Conservation (phyloP, 2,797 vertebrate species). For the Bovichtus variegatus region DNA sequence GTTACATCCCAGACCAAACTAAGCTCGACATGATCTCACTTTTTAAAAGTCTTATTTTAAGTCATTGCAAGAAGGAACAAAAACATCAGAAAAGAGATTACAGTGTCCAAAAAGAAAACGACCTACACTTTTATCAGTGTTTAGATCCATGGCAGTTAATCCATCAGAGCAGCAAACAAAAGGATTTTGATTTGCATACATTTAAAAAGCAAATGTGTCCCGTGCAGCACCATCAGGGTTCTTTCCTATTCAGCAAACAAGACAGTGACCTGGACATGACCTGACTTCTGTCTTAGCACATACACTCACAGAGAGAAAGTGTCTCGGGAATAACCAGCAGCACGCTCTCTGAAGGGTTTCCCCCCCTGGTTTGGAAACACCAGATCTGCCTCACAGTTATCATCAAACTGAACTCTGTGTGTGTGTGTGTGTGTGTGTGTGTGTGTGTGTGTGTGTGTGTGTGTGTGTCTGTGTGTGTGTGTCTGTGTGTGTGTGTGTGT, state of each 20-base stretch:
- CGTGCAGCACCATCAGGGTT: constrained; percentile 27
- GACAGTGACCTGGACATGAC: constrained; percentile 63
- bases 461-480: too few relatives aligned
- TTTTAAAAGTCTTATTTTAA: constrained; percentile 28
- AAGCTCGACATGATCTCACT: constrained; percentile 22
- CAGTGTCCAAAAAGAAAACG: neutral
- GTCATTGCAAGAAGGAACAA: neutral
- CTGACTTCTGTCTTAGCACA: constrained; percentile 21
- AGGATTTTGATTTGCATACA: constrained; percentile 64
- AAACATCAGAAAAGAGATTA: neutral
- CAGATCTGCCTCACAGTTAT: neutral
- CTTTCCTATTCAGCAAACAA: constrained; percentile 52
- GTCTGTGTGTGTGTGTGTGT: too few relatives aligned
- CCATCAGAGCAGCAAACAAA: constrained; percentile 31
- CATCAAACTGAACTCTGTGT: constrained; percentile 16
- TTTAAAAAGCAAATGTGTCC: constrained; percentile 69
- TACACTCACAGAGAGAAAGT: constrained; percentile 1
- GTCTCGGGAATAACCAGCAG: constrained; percentile 47
- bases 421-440: constrained; percentile 25
- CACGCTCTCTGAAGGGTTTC: constrained; percentile 21
- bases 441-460: too few relatives aligned
- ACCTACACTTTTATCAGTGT: constrained; percentile 18
- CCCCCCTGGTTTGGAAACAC: constrained; percentile 20
- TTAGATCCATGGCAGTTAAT: constrained; percentile 41
- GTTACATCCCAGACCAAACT: constrained; percentile 26